Conservation (phyloP, 1,140 invertebrate species). For the Bicyclus anynana region DNA sequence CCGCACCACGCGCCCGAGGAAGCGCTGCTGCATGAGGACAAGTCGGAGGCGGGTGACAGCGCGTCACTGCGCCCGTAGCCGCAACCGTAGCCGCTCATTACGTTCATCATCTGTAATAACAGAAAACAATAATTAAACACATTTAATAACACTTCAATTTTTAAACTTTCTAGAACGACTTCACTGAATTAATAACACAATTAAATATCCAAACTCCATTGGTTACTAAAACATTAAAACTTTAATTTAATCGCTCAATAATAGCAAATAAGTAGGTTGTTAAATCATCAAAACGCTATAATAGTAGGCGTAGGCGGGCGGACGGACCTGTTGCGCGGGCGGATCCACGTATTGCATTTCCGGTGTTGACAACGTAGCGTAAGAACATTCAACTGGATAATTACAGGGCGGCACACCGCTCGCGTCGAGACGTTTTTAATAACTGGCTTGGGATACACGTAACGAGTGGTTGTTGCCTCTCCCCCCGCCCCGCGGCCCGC, state of each 20-base stretch:
- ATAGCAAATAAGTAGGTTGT: too few species aligned
- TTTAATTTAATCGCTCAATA: too few species aligned
- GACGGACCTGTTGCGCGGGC: slow-evolving; percentile 70
- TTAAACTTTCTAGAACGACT: neutral
- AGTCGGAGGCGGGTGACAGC: slow-evolving; percentile 62
- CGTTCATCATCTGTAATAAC: slow-evolving; percentile 64
- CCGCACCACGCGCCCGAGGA: slow-evolving; percentile 60
- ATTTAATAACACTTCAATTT: neutral
- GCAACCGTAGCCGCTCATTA: slow-evolving; percentile 59
- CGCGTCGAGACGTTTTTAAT: slow-evolving; percentile 79
- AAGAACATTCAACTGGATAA: slow-evolving; percentile 71
- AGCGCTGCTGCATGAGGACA: slow-evolving; percentile 66
- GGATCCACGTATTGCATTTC: slow-evolving; percentile 73
- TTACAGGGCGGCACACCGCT: slow-evolving; percentile 76
- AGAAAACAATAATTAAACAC: slow-evolving; percentile 11
- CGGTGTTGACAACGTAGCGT: slow-evolving; percentile 67
- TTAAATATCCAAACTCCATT: too few species aligned
- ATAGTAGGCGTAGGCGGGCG: slow-evolving; percentile 44
- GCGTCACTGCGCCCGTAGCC: slow-evolving; percentile 58
- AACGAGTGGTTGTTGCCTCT: slow-evolving; percentile 76
- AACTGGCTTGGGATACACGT: slow-evolving; percentile 76
- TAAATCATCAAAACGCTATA: slow-evolving; percentile 17
- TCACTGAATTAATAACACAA: too few species aligned
- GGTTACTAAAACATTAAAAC: too few species aligned
- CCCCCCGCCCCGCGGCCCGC: slow-evolving; percentile 45